phyloP scores from a whole-genome alignment of 2,113 vertebrate species.

The Pandion haliaetus region DNA sequence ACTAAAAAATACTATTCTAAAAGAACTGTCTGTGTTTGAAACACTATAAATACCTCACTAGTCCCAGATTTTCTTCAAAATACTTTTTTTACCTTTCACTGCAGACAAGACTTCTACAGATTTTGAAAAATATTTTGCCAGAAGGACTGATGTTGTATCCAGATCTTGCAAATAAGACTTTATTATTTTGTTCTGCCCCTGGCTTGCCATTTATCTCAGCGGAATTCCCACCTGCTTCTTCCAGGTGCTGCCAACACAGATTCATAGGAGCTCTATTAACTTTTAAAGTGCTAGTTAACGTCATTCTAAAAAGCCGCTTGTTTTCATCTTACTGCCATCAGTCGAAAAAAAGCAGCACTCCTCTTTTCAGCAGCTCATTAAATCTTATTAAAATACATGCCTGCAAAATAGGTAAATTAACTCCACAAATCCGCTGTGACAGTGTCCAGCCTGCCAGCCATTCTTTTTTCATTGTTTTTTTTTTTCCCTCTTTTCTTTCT shows the following conservation, averaged over 20 bases:
- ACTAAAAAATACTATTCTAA: background rate
- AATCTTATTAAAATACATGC: conserved; percentile 40
- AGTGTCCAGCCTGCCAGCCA: background rate
- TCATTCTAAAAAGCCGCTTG: background rate
- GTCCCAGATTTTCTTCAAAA: background rate
- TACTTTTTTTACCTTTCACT: background rate
- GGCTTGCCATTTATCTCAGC: background rate
- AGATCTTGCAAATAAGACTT: background rate
- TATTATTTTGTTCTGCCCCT: background rate
- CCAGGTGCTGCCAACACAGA: conserved; percentile 36
- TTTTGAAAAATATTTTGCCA: background rate
- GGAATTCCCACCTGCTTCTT: conserved; percentile 44
- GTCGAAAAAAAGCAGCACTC: background rate
- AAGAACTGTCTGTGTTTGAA: background rate
- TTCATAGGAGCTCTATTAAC: background rate
- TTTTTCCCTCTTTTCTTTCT: background rate
- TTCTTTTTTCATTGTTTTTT: accelerated
- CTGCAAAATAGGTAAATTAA: conserved; percentile 27
- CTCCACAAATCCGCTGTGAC: conserved; percentile 7
- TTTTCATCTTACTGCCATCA: conserved; percentile 41
- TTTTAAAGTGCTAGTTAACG: background rate
- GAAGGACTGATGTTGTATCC: background rate
- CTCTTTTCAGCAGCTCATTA: conserved; percentile 55
- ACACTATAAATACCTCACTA: background rate
- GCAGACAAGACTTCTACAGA: background rate